These are phyloP conservation scores for Arizona elegans DNA, from an alignment of 2,113 vertebrate genomes.

Conservation along the genomic window DNA sequence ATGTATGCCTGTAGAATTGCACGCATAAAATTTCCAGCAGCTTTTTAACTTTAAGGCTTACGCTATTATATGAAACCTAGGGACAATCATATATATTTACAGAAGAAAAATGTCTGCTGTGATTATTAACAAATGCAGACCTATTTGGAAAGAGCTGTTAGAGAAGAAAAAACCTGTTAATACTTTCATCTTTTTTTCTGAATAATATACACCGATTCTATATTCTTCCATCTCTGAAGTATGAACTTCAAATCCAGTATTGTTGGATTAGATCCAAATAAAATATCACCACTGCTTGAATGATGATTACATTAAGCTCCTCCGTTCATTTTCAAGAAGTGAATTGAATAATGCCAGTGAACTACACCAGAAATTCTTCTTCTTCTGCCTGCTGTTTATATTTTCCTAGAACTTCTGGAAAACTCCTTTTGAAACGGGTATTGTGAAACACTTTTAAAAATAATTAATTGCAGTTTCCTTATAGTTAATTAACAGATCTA, in stretches of 20 bases:
- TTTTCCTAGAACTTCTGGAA: conserved; percentile 20
- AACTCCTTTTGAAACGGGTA: background rate
- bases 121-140: background rate
- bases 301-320: conserved; percentile 36
- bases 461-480: conserved; percentile 35
- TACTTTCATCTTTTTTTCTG: background rate
- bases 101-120: background rate
- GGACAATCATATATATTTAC: background rate
- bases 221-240: background rate
- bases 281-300: conserved; percentile 44
- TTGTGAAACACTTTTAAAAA: conserved; percentile 2
- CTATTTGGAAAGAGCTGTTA: background rate
- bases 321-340: background rate
- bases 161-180: background rate
- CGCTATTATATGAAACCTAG: background rate
- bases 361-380: conserved; percentile 25
- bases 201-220: background rate
- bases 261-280: conserved; percentile 39
- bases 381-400: conserved; percentile 31
- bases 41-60: background rate
- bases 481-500: conserved; percentile 60
- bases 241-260: conserved; percentile 40
- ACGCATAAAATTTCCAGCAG: background rate
- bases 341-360: conserved; percentile 41
- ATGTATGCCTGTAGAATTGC: background rate